Base-by-base conservation (phyloP, 2,888 invertebrate species). In the Creontiades dilutus region DNA sequence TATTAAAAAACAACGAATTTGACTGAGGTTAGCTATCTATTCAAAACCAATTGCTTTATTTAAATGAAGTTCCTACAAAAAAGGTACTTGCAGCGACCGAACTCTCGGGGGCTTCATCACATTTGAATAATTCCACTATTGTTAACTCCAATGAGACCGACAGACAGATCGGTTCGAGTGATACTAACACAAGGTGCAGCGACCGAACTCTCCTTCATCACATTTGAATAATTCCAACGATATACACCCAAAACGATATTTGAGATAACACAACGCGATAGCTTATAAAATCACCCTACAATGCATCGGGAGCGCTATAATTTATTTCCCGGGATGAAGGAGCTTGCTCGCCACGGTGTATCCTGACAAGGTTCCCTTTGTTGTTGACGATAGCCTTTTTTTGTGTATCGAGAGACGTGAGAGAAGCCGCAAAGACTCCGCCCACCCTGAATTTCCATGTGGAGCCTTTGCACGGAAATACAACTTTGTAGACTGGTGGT, bases 111-210 rank as follows among this genome's bases (percentile, higher is more conserved):
- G 12, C 68, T 23, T 68, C 68, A 68, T 68, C 68, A 68, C 68
- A 68, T 68, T 68, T 68, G 68, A 68, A 68, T 68, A 68, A 68
- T 68, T 68, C 68, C 68, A 68, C 68, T 68, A 68, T 68, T 68
- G 68, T 68, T 68, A 68, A 68, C 68, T 68, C 57, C 68, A 68
- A 68, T 68, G 68, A 68, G 13, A 23, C 68, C 68, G 68, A 68
- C 68, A 68, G 68, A 68, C 68, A 68, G 68, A 68, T 68, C 68
- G 68, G 23, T 68, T 68, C 68, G 68, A 68, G 68, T 68, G 68
- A 68, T 68, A n/a, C n/a, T n/a, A n/a, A n/a, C n/a, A n/a, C n/a
- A n/a, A n/a, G n/a, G n/a, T n/a, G n/a, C n/a, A n/a, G n/a, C n/a
- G n/a, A n/a, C n/a, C n/a, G n/a, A n/a, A n/a, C n/a, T n/a, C n/a